Percentiles rank a stretch among this genome's conserved stretches.
These are phyloP conservation scores for Odocoileus virginianus DNA, from an alignment of 2,113 vertebrate genomes.

Conservation along the genomic window DNA sequence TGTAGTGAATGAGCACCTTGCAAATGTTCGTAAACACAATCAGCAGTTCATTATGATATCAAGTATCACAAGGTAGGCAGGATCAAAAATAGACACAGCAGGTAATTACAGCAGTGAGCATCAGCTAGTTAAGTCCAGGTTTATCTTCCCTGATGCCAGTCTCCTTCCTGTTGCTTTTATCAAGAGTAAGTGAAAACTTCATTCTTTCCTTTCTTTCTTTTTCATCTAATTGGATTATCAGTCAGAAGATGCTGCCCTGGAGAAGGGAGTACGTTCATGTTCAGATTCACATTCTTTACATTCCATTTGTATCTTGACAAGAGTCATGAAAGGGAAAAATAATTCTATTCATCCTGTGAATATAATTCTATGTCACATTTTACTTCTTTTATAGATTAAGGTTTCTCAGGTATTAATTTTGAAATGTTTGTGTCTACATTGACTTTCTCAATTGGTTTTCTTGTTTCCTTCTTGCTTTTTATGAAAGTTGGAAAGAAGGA, in stretches of 20 bases:
- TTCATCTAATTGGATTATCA: not conserved
- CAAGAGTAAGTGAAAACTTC: not conserved
- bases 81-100: slow-evolving; percentile 39
- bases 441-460: not conserved
- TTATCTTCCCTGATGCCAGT: not conserved
- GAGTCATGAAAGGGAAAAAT: not conserved
- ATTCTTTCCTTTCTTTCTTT: not conserved
- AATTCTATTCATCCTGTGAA: not conserved
- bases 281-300: not conserved
- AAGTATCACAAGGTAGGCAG: slow-evolving; percentile 60
- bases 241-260: not conserved
- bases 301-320: not conserved
- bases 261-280: not conserved
- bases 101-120: slow-evolving; percentile 72
- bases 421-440: not conserved
- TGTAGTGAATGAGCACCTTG: slow-evolving; percentile 72
- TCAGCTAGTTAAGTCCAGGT: slow-evolving; percentile 50
- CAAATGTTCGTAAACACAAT: slow-evolving; percentile 64
- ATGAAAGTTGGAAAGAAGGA: not conserved
- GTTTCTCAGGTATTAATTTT: not conserved
- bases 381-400: not conserved
- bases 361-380: not conserved
- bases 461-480: not conserved
- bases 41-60: slow-evolving; percentile 75
- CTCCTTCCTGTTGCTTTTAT: slow-evolving; percentile 9